Conservation (phyloP, 2,888 invertebrate species). For the Athripsodes cinereus region DNA sequence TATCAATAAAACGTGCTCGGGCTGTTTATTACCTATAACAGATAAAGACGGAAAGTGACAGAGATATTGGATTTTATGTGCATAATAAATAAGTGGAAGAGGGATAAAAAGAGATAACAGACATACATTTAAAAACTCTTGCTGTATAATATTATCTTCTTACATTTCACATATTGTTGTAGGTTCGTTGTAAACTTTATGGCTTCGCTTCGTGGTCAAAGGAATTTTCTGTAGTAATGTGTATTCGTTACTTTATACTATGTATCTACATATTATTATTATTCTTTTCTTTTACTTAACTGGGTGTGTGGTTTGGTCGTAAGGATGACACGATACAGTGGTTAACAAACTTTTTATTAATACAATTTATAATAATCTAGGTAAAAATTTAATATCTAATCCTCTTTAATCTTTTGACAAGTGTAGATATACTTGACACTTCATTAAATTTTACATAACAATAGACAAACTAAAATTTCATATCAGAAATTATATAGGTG, state of each 20-base stretch:
- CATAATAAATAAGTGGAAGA: conserved; percentile 4
- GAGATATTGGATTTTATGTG: background rate
- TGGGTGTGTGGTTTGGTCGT: conserved; percentile 1
- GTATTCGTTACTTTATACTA: conserved; percentile 5
- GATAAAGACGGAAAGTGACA: conserved; percentile 6
- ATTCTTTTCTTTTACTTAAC: too few species aligned
- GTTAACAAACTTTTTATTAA: too few species aligned
- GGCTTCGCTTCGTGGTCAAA: conserved; percentile 20
- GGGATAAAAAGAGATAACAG: conserved; percentile 9
- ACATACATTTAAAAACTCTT: conserved; percentile 8
- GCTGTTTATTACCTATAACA: conserved; percentile 1
- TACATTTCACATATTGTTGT: too few species aligned
- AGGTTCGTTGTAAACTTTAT: conserved; percentile 18
- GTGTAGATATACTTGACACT: too few species aligned
- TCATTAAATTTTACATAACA: too few species aligned
- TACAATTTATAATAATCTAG: too few species aligned
- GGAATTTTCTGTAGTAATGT: conserved; percentile 21
- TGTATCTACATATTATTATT: too few species aligned
- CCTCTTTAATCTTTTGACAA: too few species aligned
- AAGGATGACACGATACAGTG: background rate
- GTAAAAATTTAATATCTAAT: too few species aligned
- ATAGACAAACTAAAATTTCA: too few species aligned
- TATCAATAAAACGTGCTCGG: conserved; percentile 24
- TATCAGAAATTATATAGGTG: too few species aligned
- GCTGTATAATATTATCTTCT: too few species aligned